Evolutionary conservation across 2,888 invertebrate species (phyloP), one percentile per base, ranked within the genome.

Genomic region (Scaptomyza cyrtandrae): DNA sequence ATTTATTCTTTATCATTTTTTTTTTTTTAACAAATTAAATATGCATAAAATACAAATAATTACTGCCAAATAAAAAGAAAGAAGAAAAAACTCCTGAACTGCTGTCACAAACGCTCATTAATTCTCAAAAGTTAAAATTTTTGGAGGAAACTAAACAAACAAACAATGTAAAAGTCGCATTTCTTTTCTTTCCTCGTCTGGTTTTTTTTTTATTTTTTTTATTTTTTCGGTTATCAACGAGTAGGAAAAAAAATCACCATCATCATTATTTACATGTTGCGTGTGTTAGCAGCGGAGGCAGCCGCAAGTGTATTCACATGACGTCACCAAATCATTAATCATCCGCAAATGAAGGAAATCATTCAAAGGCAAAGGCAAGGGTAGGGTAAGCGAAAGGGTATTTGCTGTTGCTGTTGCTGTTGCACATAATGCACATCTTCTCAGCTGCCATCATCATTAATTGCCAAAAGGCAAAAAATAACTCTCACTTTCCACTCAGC

Each of bases 281-380:
- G 45, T 63, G 74, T 56, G 27, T 24, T 24, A 53, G 57, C 71
- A 68, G 52, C 41, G 27, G 27, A 29, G 27, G 29, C 53, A 54
- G 57, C 46, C 56, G 57, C 71, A 71, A 76, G 67, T 75, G 55
- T 68, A 62, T 52, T 27, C 53, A 62, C 73, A 67, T 77, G 78
- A 75, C 75, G 78, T 75, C 75, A 75, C 46, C 54, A 64, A 63
- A 50, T 63, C 80, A 78, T 78, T 80, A 70, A 80, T 78, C 80
- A 78, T 60, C 7, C 46, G 11, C 70, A 54, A 74, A 60, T 37
- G 29, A 53, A 56, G 69, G 53, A 59, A 62, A 52, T 48, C 55
- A 48, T 41, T 29, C 16, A 61, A 44, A 71, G 24, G 37, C 19
- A 19, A 44, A 71, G 24, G 37, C 31, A 54, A 37, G 31, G 37